Conservation (phyloP, 2,888 invertebrate species). For the Meta bourneti region DNA sequence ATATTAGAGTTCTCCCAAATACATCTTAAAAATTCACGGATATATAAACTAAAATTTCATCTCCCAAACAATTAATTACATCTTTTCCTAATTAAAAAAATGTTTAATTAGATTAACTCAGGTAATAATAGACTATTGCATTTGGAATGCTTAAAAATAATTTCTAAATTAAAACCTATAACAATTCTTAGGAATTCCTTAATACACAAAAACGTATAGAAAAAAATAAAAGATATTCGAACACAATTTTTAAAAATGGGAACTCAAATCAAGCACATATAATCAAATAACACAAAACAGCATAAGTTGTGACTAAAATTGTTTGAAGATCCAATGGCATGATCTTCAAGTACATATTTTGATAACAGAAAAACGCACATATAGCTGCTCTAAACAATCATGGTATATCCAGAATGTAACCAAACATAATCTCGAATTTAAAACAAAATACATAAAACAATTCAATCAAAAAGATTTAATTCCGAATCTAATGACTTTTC, state of each 20-base stretch:
- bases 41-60: too few relatives aligned
- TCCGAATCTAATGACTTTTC: conserved; percentile 55
- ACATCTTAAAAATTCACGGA: too few relatives aligned
- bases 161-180: neutral
- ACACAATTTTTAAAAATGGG: neutral
- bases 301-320: neutral
- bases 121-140: neutral
- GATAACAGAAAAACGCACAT: neutral
- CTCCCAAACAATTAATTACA: too few relatives aligned
- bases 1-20: too few relatives aligned
- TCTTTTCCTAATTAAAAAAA: too few relatives aligned
- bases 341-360: neutral
- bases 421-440: neutral
- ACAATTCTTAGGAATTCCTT: neutral
- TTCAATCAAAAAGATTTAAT: conserved; percentile 68
- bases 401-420: neutral
- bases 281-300: neutral
- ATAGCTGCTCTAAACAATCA: conserved; percentile 23
- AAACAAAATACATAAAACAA: neutral
- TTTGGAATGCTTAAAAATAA: neutral
- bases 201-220: neutral
- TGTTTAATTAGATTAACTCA: too few relatives aligned
- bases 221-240: neutral
- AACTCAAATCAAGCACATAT: neutral
- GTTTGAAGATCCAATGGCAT: neutral